Evolutionary conservation across 2,888 invertebrate genomes (phyloP).

Genomic region (Achlya flavicornis): DNA sequence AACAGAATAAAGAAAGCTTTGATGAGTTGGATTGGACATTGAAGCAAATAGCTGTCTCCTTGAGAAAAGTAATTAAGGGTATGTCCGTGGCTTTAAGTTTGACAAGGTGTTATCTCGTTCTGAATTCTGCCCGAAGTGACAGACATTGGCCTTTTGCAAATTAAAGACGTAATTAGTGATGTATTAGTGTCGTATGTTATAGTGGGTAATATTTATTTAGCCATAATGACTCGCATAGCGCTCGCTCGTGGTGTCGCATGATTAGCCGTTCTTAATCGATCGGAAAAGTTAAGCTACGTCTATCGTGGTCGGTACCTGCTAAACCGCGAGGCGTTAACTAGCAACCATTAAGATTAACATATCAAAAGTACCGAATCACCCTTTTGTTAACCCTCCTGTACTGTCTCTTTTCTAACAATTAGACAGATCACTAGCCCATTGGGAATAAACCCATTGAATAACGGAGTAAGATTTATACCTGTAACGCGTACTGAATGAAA

Average conservation of each 20-base stretch:
- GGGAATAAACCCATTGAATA: constrained; percentile 21
- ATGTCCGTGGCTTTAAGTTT: constrained; percentile 39
- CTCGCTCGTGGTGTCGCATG: no score
- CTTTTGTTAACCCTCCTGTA: no score
- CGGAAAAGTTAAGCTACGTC: no score
- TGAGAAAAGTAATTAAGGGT: constrained; percentile 46
- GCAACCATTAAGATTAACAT: no score
- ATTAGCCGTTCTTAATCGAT: no score
- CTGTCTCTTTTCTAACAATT: no score
- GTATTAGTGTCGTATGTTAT: constrained; percentile 16
- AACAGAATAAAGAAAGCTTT: not conserved
- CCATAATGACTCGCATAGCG: no score
- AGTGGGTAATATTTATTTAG: constrained; percentile 13
- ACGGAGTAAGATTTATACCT: constrained; percentile 50
- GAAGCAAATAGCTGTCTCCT: constrained; percentile 18
- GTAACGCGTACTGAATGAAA: constrained; percentile 49
- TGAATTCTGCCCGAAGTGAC: constrained; percentile 30
- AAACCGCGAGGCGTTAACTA: no score
- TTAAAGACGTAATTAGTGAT: constrained; percentile 42
- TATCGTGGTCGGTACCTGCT: no score
- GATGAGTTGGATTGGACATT: not conserved
- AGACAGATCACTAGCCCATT: not conserved
- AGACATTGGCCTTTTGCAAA: constrained; percentile 43
- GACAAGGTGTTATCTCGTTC: constrained; percentile 47
- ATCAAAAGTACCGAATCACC: no score